Percentiles rank a stretch among this genome's conserved stretches.
Conservation (phyloP, 2,797 vertebrate genomes). For the Eptatretus atami region DNA sequence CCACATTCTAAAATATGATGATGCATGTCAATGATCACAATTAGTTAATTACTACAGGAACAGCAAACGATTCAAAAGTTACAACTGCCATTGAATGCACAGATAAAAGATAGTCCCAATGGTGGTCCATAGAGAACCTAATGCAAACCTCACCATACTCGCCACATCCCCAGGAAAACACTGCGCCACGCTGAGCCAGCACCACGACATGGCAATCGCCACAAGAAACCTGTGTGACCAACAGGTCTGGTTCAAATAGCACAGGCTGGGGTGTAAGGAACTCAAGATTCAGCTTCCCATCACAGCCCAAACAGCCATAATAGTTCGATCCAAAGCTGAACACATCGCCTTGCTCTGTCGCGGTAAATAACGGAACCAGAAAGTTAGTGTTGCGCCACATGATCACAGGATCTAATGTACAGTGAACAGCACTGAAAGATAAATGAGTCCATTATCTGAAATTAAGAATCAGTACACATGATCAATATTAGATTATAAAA, state of each 20-base stretch:
- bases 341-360: slow-evolving; percentile 65
- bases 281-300: slow-evolving; percentile 31
- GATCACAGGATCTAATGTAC: not conserved
- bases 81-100: too few relatives aligned
- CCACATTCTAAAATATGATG: too few relatives aligned
- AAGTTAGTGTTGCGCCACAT: not conserved
- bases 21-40: too few relatives aligned
- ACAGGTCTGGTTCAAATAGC: slow-evolving; percentile 51
- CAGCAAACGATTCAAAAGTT: too few relatives aligned
- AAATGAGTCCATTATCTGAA: not conserved
- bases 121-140: too few relatives aligned
- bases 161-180: slow-evolving; percentile 85
- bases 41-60: too few relatives aligned
- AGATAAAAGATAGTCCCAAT: too few relatives aligned
- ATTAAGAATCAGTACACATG: too few relatives aligned
- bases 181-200: slow-evolving; percentile 37
- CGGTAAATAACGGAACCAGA: slow-evolving; percentile 8
- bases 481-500: too few relatives aligned
- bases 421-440: not conserved
- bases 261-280: slow-evolving; percentile 52
- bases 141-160: slow-evolving; percentile 26
- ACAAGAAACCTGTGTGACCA: slow-evolving; percentile 60
- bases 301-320: slow-evolving; percentile 71
- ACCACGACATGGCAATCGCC: slow-evolving; percentile 83
- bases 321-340: slow-evolving; percentile 95